These are phyloP conservation scores for Silurus lanzhouensis DNA, from an alignment of 2,797 vertebrate genomes.

Conservation along the genomic window DNA sequence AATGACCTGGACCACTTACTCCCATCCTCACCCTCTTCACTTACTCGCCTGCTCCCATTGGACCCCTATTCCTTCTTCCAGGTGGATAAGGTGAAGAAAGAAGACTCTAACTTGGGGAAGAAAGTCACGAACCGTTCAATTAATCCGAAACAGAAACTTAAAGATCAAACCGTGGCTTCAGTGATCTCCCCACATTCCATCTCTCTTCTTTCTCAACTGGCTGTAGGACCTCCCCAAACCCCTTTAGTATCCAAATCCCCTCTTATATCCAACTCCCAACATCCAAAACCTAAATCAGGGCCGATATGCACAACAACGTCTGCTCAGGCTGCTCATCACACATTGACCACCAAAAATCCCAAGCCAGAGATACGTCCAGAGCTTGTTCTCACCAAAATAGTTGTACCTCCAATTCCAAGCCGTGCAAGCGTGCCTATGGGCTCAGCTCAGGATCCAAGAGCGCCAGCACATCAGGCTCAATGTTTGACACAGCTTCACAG, in stretches of 20 bases:
- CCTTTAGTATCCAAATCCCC: slow-evolving; percentile 27
- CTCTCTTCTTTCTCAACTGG: slow-evolving; percentile 61
- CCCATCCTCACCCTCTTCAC: slow-evolving; percentile 86
- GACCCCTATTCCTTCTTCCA: slow-evolving; percentile 95
- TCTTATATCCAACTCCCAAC: slow-evolving; percentile 63
- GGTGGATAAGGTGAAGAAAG: slow-evolving; percentile 80
- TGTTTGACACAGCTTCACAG: slow-evolving; percentile 50
- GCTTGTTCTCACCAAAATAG: slow-evolving; percentile 78
- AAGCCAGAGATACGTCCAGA: slow-evolving; percentile 39
- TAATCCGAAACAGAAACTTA: slow-evolving; percentile 77
- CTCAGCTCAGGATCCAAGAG: neutral
- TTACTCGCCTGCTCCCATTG: slow-evolving; percentile 81
- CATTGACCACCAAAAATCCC: slow-evolving; percentile 52
- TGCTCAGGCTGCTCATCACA: slow-evolving; percentile 85
- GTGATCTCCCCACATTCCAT: slow-evolving; percentile 77
- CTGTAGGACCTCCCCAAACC: slow-evolving; percentile 49
- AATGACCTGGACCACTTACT: slow-evolving; percentile 92
- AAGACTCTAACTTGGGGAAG: slow-evolving; percentile 86
- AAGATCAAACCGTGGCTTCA: slow-evolving; percentile 71
- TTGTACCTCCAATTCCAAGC: slow-evolving; percentile 56
- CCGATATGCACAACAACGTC: slow-evolving; percentile 92
- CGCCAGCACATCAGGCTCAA: slow-evolving; percentile 27
- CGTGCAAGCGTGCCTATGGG: neutral
- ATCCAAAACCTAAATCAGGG: slow-evolving; percentile 76
- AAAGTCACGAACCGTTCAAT: slow-evolving; percentile 89